These are phyloP conservation scores for Archips xylosteana DNA, from an alignment of 2,888 invertebrate species.

Conservation along the genomic window DNA sequence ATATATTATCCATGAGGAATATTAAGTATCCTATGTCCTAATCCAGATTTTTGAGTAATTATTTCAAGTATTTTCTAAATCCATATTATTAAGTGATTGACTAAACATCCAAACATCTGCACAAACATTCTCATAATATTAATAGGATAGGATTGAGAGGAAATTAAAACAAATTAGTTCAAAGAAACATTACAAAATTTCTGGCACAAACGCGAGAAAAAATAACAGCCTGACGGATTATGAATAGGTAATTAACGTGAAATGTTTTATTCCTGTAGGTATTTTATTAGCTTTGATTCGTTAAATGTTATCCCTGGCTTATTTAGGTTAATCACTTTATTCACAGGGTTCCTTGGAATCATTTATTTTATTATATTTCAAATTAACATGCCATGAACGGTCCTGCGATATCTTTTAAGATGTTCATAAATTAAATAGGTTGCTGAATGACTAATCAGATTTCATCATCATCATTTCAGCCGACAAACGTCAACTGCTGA, in stretches of 20 bases:
- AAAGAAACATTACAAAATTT: not conserved
- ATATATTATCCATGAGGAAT: too few relatives aligned
- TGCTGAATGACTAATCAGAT: too few relatives aligned
- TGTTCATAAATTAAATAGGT: not conserved
- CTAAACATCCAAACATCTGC: too few relatives aligned
- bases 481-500: too few relatives aligned
- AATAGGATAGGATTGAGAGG: not conserved
- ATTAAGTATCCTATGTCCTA: too few relatives aligned
- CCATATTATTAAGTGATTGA: too few relatives aligned
- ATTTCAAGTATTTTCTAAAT: too few relatives aligned
- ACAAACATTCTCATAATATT: too few relatives aligned
- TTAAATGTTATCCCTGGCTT: slow-evolving; percentile 18
- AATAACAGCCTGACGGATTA: not conserved
- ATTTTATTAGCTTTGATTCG: slow-evolving; percentile 16
- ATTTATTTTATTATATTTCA: not conserved
- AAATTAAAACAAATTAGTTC: not conserved
- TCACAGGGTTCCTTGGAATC: not conserved
- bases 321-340: slow-evolving; percentile 9
- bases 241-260: slow-evolving; percentile 21
- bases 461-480: too few relatives aligned
- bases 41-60: too few relatives aligned
- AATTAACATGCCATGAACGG: not conserved
- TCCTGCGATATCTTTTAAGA: not conserved
- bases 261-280: slow-evolving; percentile 9
- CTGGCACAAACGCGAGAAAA: not conserved